Evolutionary conservation across 2,888 invertebrate species (phyloP).

Genomic region (Falcaria lacertinaria): DNA sequence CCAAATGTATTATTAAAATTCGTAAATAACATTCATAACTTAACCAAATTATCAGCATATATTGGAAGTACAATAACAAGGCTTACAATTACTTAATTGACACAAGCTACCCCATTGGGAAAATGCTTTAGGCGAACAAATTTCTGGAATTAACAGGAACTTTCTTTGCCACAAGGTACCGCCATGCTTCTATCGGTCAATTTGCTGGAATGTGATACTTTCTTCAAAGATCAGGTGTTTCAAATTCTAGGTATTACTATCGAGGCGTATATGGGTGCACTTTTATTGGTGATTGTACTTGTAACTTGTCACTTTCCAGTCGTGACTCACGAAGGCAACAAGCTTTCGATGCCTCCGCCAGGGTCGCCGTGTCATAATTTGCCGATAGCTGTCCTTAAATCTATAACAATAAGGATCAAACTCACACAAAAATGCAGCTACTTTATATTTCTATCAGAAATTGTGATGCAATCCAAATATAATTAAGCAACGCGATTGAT

Average conservation of each 20-base stretch:
- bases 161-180: too few relatives aligned
- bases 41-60: too few relatives aligned
- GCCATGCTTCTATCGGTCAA: too few relatives aligned
- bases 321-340: constrained; percentile 60
- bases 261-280: constrained; percentile 33
- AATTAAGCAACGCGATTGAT: not conserved
- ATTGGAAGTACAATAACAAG: too few relatives aligned
- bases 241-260: constrained; percentile 8
- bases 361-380: constrained; percentile 46
- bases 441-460: not conserved
- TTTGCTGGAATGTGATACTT: not conserved
- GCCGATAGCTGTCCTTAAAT: constrained; percentile 34
- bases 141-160: too few relatives aligned
- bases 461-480: constrained; percentile 1
- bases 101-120: too few relatives aligned
- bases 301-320: constrained; percentile 63
- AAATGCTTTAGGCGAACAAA: too few relatives aligned
- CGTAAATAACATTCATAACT: too few relatives aligned
- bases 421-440: constrained; percentile 18
- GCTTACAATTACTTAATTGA: too few relatives aligned
- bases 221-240: not conserved
- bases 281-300: constrained; percentile 40
- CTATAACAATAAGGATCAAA: constrained; percentile 22
- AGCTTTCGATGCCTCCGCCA: constrained; percentile 46
- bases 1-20: too few relatives aligned